phyloP scores from a whole-genome alignment of 2,113 vertebrate genomes.

The Puffinus mauretanicus region DNA sequence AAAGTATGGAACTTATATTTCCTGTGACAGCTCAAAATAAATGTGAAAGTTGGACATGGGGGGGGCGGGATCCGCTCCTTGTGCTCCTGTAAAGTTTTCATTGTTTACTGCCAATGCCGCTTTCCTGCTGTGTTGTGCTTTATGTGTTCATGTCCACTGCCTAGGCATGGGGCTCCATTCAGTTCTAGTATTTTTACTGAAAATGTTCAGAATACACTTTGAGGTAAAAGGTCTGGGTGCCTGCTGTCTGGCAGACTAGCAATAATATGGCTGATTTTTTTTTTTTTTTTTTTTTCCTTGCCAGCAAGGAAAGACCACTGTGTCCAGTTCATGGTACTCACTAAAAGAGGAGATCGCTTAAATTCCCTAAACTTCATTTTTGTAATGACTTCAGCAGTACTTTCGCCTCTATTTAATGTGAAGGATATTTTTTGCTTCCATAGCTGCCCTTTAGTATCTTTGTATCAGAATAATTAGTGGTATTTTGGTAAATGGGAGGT shows the following conservation, averaged over 20 bases:
- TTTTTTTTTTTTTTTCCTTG: background rate
- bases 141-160: rapidly evolving
- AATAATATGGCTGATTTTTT: background rate
- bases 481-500: background rate
- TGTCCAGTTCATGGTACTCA: background rate
- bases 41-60: rapidly evolving
- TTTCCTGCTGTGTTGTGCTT: background rate
- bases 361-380: background rate
- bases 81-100: background rate
- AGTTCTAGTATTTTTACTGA: background rate
- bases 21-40: background rate
- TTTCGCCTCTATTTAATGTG: background rate
- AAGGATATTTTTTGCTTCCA: background rate
- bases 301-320: background rate
- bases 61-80: rapidly evolving
- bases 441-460: background rate
- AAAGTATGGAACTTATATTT: background rate
- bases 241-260: background rate
- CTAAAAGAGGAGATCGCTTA: background rate
- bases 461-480: background rate
- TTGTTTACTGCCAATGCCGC: background rate
- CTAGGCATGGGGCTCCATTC: background rate
- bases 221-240: background rate
- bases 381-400: background rate
- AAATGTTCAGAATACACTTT: background rate